Base-by-base conservation (phyloP, 2,888 invertebrate genomes). In the Sinhomidia bicolor region DNA sequence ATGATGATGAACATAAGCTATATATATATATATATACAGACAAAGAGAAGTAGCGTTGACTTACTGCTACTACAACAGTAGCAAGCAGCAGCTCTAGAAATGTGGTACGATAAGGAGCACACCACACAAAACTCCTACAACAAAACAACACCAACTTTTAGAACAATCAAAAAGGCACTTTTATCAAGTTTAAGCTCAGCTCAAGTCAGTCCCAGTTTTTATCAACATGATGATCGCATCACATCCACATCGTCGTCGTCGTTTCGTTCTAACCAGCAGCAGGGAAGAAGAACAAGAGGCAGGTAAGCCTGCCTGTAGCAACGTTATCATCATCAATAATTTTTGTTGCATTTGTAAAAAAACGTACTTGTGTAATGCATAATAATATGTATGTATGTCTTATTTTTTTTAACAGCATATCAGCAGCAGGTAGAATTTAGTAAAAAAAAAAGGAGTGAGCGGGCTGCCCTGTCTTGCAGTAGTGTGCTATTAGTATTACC, bases 1-100 rank as follows among this genome's bases (percentile, higher is more conserved):
- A 65, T 65, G 32, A 65, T 65, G 36, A 65, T 17, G 65, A 36
- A 65, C 65, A 57, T n/a, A 65, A 17, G 57, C 17, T 57, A 17
- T 57, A 17, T 47, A 14, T 17, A n/a, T n/a, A n/a, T n/a, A n/a
- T n/a, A n/a, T n/a, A n/a, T n/a, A n/a, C n/a, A n/a, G n/a, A n/a
- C n/a, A n/a, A n/a, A n/a, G n/a, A n/a, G n/a, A n/a, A n/a, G n/a
- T n/a, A n/a, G n/a, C n/a, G n/a, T n/a, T n/a, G n/a, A n/a, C n/a
- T n/a, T n/a, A n/a, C n/a, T n/a, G n/a, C n/a, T n/a, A 1, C 17
- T 20, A n/a, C 17, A 17, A 57, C 57, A 57, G 57, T 17, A 57
- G 57, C 57, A n/a, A n/a, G n/a, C n/a, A 57, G 57, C 20, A 6
- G 17, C 7, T 5, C 41, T 10, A 10, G 14, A 47, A 47, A 47